Evolutionary conservation across 2,888 invertebrate species (phyloP), one percentile per base, ranked within the genome.

Genomic region (Folsomia manolachei): DNA sequence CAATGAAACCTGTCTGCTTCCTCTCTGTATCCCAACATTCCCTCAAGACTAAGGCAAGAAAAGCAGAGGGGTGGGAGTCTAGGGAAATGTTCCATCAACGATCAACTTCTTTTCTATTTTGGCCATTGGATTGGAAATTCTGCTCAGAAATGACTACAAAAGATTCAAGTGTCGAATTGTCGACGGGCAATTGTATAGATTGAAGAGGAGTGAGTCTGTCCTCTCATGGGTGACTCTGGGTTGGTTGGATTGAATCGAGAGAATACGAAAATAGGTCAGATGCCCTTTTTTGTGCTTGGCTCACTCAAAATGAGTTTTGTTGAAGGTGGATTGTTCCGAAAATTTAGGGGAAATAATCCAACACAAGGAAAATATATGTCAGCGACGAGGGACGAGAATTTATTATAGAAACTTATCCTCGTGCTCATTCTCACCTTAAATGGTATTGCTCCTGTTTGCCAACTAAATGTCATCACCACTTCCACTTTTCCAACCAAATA

Each of bases 201-300:
- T n/a, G n/a, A n/a, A n/a, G 39, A 39, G 14, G 39, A 39, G 39
- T 39, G 39, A 39, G 39, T 39, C 39, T 39, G 39, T 39, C 39
- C 39, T 39, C 39, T 39, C 39, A 39, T 39, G 39, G 39, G 56
- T 21, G 56, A 56, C 19, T 56, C 18, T 51, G 9, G 51, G 51
- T 51, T 51, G 51, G 18, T 18, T 51, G 9, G 51, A 18, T 18
- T 56, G 56, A n/a, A 56, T 56, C 7, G 21, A n/a, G 21, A 21
- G 56, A 21, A 27, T 27, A 27, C n/a, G 26, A 63, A 63, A 63
- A 63, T 63, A 27, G 63, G 63, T 27, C 63, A 63, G 63, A 18
- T 27, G 63, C 27, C 63, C n/a, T n/a, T 27, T 63, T 63, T 63
- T 27, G 27, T 27, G 63, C 27, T 26, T 25, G 27, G 63, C n/a